A percentile compares a stretch with the other conserved stretches of the same genome.
Conservation (phyloP, 2,797 vertebrate species). For the Crenuchus spilurus region DNA sequence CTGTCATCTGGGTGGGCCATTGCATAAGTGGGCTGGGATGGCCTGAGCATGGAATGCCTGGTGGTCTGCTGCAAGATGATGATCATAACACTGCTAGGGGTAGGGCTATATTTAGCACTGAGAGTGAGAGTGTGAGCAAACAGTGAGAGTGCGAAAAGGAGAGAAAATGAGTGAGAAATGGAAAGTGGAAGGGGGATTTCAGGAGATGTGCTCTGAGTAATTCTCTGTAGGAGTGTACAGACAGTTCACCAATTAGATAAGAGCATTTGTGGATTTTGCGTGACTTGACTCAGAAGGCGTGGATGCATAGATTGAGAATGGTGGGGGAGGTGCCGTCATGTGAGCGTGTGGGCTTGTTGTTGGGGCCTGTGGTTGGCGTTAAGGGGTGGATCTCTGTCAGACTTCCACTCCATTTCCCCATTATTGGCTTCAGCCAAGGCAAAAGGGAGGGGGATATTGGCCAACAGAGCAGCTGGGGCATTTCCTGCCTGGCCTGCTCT, state of each 20-base stretch:
- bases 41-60: conserved; percentile 40
- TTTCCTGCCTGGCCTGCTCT: conserved; percentile 58
- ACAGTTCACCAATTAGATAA: conserved; percentile 43
- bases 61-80: conserved; percentile 43
- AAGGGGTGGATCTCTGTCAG: conserved; percentile 47
- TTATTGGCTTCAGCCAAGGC: conserved; percentile 52
- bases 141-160: conserved; percentile 26
- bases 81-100: conserved; percentile 51
- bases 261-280: conserved; percentile 38
- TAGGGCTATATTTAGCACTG: conserved; percentile 73
- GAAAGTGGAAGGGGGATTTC: conserved; percentile 17
- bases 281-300: conserved; percentile 55
- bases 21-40: conserved; percentile 64
- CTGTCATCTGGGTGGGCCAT: conserved; percentile 59
- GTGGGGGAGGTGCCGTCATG: conserved; percentile 52
- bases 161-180: conserved; percentile 38
- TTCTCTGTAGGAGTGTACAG: conserved; percentile 40
- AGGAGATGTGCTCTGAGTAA: conserved; percentile 36
- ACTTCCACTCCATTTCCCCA: conserved; percentile 59
- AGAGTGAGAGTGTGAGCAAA: conserved; percentile 53
- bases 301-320: conserved; percentile 34
- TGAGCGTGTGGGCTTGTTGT: conserved; percentile 21
- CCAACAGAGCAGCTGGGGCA: conserved; percentile 47
- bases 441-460: conserved; percentile 3
- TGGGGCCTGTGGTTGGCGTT: conserved; percentile 1